Evolutionary conservation across 2,888 invertebrate species (phyloP), one percentile per base, ranked within the genome.

Genomic region (Halictus quadricinctus): DNA sequence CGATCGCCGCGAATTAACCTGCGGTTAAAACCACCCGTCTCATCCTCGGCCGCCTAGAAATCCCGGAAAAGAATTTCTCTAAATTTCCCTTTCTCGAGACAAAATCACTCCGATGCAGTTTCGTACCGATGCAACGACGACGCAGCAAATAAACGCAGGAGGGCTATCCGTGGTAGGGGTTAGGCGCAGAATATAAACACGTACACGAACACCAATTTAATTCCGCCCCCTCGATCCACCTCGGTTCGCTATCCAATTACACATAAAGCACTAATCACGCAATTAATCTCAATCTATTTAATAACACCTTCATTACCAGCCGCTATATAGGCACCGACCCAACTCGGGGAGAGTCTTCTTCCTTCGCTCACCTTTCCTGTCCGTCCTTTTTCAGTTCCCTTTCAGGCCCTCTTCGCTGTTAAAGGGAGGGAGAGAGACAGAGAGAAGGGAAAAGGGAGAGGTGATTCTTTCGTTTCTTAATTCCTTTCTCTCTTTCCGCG

Each of bases 211-310:
- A 80, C 86, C 90, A 90, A 90, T 90, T 90, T 90, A 90, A 90
- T 90, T 88, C 85, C 83, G 85, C 86, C 89, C 80, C 87, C 69
- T 83, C 88, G 88, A 85, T 89, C 88, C 86, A 88, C 89, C 87
- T 88, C 83, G 80, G 87, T 90, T 90, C 91, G 90, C 92, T 92
- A 93, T 93, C 93, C 93, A 93, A 94, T 94, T 93, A 93, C 93
- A 92, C 91, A 91, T 92, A 92, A 93, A 93, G 92, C 91, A 93
- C 93, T 93, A 94, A 94, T 94, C 93, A 92, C 90, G 91, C 93
- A 93, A 94, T 94, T 94, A 94, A 93, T 93, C 94, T 94, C 93
- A 93, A 94, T 94, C 93, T 92, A 93, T 93, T 93, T 94, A 94
- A 94, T 93, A 94, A 94, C 93, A 92, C 94, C 93, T 94, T 93